phyloP scores from a whole-genome alignment of 2,888 invertebrate genomes.

The Stenodera caucasica region DNA sequence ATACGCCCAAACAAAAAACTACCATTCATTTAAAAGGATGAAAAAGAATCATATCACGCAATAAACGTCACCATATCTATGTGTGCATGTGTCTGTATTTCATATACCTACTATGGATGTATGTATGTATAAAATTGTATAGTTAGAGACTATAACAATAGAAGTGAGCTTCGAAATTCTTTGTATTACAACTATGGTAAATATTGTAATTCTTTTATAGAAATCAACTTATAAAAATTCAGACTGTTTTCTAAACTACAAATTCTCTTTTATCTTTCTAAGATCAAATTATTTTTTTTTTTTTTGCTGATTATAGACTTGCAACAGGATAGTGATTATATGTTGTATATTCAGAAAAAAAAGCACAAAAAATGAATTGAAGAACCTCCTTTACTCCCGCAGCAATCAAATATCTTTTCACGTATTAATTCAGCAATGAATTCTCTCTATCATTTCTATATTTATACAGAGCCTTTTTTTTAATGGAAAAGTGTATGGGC shows the following conservation, averaged over 20 bases:
- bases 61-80: slow-evolving; percentile 39
- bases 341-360: slow-evolving; percentile 7
- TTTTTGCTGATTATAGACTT: slow-evolving; percentile 1
- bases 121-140: slow-evolving; percentile 34
- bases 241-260: no score
- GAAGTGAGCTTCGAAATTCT: slow-evolving; percentile 16
- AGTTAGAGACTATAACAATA: slow-evolving; percentile 30
- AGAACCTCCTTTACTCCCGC: background rate
- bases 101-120: background rate
- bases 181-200: slow-evolving; percentile 22
- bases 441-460: no score
- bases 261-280: background rate
- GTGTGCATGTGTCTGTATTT: background rate
- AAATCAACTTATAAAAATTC: slow-evolving; percentile 5
- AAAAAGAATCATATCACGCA: slow-evolving; percentile 41
- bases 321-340: background rate
- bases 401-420: slow-evolving; percentile 20
- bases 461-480: background rate
- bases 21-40: slow-evolving; percentile 36
- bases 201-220: slow-evolving; percentile 18
- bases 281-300: background rate
- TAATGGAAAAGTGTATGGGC: slow-evolving; percentile 14
- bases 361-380: slow-evolving; percentile 13
- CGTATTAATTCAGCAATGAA: slow-evolving; percentile 20
- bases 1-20: slow-evolving; percentile 39